Evolutionary conservation across 2,888 invertebrate species (phyloP).

Genomic region (Argyra leucocephala): DNA sequence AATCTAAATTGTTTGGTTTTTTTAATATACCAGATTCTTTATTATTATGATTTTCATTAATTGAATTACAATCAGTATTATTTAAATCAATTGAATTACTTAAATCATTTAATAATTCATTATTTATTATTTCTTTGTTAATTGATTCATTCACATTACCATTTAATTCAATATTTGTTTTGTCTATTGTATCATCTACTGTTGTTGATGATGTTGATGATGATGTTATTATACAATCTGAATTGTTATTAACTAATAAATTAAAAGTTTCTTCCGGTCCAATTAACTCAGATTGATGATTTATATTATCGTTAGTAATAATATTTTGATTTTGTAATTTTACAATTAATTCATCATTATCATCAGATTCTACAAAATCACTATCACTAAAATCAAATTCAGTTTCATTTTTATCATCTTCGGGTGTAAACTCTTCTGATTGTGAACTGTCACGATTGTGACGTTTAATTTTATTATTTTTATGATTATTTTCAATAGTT

Average conservation of each 20-base stretch:
- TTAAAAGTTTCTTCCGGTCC: not conserved
- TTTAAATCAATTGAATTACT: not conserved
- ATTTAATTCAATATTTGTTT: not conserved
- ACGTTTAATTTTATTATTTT: not conserved
- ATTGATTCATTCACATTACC: not conserved
- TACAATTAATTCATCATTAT: constrained; percentile 18
- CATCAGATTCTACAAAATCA: constrained; percentile 30
- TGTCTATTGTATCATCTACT: no score
- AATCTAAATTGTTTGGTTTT: not conserved
- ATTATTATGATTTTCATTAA: not conserved
- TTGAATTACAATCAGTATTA: not conserved
- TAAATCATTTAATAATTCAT: no score
- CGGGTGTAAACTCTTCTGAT: constrained; percentile 17
- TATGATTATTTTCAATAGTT: not conserved
- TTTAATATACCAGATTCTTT: not conserved
- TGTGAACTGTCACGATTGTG: constrained; percentile 16
- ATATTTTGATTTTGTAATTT: no score
- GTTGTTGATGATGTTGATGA: not conserved
- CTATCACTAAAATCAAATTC: constrained; percentile 36
- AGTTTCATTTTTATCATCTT: constrained; percentile 34
- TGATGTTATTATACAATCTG: not conserved
- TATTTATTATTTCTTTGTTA: not conserved
- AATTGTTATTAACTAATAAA: not conserved
- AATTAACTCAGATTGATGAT: no score
- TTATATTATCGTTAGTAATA: no score